Evolutionary conservation across 2,888 invertebrate genomes (phyloP), one percentile per base, ranked within the genome.

Genomic region (Lobophora halterata): DNA sequence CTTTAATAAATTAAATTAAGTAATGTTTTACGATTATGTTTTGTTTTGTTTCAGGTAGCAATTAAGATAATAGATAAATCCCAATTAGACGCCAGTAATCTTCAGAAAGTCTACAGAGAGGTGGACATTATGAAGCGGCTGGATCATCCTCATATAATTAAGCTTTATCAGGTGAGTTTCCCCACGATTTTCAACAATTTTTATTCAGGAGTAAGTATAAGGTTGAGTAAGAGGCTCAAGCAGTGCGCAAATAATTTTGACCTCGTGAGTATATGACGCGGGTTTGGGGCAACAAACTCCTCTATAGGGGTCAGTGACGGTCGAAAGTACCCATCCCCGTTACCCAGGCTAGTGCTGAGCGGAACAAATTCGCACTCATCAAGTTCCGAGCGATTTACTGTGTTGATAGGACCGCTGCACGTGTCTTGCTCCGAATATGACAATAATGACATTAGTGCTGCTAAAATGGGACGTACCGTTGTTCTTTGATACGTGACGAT

Each of bases 71-170:
- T 97, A 76, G 97, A 97, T 89, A 97, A 97, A 87, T 94, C 95
- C 43, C 94, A 95, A 82, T 88, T 97, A 88, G 97, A 97, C 76
- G 91, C 94, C 58, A 94, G 94, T 64, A 97, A 97, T 82, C 89
- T 97, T 73, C 93, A 95, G 75, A 99, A 99, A 86, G 97, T 99
- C 58, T 95, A 97, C 79, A 91, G 98, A 55, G 99, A 99, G 89
- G 97, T 98, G 69, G 96, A 97, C 78, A 98, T 98, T 70, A 96
- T 98, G 95, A 97, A 97, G 88, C 93, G 95, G 64, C 91, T 98
- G 71, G 94, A 97, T 74, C 99, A 99, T 90, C 98, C 98, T 46
- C 97, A 98, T 88, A 98, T 99, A 73, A 97, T 98, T 77, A 97
- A 97, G 88, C 90, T 98, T 69, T 98, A 96, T 88, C 97, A 97